These are phyloP conservation scores for Lamellibrachia columna DNA, from an alignment of 2,888 invertebrate genomes.

Conservation along the genomic window DNA sequence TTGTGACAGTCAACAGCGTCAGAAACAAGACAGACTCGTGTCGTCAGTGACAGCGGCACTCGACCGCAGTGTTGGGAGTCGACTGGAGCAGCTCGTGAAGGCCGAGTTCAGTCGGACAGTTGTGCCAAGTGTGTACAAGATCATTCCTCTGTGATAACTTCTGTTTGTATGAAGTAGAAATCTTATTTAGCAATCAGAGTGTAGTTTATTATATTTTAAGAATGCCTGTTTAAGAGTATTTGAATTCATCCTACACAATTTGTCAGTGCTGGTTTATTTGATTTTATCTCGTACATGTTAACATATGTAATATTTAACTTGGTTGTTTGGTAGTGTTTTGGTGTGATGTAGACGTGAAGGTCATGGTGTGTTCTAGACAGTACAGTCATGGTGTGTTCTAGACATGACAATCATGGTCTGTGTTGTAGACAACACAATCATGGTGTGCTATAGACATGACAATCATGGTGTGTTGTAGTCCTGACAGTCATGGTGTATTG, in stretches of 20 bases:
- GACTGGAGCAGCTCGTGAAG: conserved; percentile 71
- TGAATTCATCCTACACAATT: too few relatives aligned
- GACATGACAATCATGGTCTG: background rate
- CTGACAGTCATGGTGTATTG: background rate
- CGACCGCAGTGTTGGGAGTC: conserved; percentile 69
- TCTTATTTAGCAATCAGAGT: background rate
- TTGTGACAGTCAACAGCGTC: conserved; percentile 50
- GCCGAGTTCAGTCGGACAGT: conserved; percentile 71
- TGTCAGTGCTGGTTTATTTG: too few relatives aligned
- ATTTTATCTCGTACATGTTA: too few relatives aligned
- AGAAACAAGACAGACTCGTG: conserved; percentile 65
- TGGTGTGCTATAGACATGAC: too few relatives aligned
- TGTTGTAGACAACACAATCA: too few relatives aligned
- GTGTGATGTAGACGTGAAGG: background rate
- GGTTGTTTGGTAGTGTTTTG: too few relatives aligned
- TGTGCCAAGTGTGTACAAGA: conserved; percentile 61
- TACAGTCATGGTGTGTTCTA: background rate
- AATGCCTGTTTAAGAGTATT: too few relatives aligned
- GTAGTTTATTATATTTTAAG: background rate
- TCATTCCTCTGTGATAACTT: background rate
- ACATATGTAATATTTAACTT: too few relatives aligned
- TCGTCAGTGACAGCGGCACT: conserved; percentile 71
- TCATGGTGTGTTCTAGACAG: background rate
- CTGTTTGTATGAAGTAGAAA: background rate
- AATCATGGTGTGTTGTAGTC: background rate